Conservation (phyloP, 2,888 invertebrate genomes). For the Drosophila kambysellisi region DNA sequence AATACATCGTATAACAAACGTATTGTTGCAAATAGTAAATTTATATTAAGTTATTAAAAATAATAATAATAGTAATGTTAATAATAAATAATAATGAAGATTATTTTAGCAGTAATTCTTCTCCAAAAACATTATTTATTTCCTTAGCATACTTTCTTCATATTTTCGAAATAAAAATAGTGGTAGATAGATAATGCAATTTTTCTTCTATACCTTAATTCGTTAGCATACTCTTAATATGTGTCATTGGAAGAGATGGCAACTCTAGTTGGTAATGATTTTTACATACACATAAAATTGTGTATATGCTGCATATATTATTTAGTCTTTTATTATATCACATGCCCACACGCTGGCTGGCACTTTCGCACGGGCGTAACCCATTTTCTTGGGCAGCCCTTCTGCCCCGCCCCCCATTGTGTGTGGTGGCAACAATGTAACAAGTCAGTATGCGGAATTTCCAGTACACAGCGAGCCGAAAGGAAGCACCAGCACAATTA, state of each 20-base stretch:
- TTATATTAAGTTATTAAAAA: too few relatives aligned
- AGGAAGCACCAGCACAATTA: conserved; percentile 51
- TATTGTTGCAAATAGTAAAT: neutral
- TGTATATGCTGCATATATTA: conserved; percentile 18
- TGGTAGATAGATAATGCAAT: neutral
- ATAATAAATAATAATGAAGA: neutral
- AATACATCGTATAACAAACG: neutral
- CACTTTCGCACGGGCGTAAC: conserved; percentile 41
- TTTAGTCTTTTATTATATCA: conserved; percentile 40
- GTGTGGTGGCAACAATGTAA: conserved; percentile 31
- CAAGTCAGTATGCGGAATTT: conserved; percentile 44
- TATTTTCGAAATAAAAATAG: neutral
- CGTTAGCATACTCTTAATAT: neutral
- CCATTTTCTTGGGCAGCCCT: conserved; percentile 26
- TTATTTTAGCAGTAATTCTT: neutral
- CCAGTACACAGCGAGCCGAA: conserved; percentile 24
- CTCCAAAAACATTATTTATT: neutral
- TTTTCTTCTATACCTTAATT: accelerated
- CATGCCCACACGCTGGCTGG: conserved; percentile 18
- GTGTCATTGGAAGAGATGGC: conserved; percentile 7
- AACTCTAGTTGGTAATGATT: conserved; percentile 54
- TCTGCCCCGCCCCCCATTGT: neutral
- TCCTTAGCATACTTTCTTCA: neutral
- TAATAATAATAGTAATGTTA: too few relatives aligned
- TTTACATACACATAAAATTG: conserved; percentile 1